These are phyloP conservation scores for Andrena haemorrhoa DNA, from an alignment of 2,888 invertebrate genomes.

Conservation along the genomic window DNA sequence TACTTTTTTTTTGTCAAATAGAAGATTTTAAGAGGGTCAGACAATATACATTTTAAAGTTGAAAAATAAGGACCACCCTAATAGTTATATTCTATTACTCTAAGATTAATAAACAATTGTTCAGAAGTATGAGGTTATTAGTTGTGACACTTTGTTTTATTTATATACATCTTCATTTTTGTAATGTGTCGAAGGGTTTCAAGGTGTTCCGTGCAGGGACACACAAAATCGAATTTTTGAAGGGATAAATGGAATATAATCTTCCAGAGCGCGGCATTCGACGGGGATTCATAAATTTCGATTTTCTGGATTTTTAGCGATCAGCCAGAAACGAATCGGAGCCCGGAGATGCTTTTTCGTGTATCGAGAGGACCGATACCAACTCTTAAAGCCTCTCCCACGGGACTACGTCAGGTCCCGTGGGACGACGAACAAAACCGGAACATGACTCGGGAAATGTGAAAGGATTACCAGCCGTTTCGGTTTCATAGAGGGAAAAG, in stretches of 20 bases:
- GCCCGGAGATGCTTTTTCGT: conserved; percentile 22
- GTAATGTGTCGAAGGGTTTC: neutral
- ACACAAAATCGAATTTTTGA: neutral
- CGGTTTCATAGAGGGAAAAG: conserved; percentile 52
- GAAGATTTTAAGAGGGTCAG: no score
- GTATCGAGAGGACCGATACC: conserved; percentile 22
- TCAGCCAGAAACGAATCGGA: neutral
- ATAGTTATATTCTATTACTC: no score
- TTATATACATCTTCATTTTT: no score
- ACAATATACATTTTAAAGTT: no score
- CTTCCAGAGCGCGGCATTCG: neutral
- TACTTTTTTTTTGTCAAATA: no score
- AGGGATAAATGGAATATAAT: neutral
- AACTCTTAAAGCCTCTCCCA: conserved; percentile 81
- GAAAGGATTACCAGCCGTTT: conserved; percentile 79
- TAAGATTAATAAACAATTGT: no score
- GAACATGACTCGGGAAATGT: conserved; percentile 79
- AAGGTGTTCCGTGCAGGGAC: neutral
- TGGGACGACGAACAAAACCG: conserved; percentile 74
- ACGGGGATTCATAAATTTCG: neutral
- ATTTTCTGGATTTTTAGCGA: conserved; percentile 1
- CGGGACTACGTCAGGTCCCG: conserved; percentile 73
- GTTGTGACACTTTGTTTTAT: no score
- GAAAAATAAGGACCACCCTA: no score
- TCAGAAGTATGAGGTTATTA: no score